Evolutionary conservation across 2,797 vertebrate species (phyloP), one percentile per base, ranked within the genome.

Genomic region (Siniperca obscura): DNA sequence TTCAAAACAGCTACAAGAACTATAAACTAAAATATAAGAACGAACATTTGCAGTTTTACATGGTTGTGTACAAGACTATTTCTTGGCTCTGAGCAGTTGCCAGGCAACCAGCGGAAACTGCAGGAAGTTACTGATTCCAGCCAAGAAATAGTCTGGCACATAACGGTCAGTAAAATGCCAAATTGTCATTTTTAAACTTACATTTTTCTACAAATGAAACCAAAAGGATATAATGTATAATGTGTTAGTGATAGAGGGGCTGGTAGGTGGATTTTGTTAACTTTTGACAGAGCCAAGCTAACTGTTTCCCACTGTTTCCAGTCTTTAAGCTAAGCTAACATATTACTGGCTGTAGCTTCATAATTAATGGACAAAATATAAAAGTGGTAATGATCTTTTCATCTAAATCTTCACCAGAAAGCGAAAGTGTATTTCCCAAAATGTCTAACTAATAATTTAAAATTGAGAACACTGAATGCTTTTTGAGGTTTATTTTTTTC

Each of bases 141-240:
- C 57, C 30, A 30, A 70, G 13, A 75, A 81, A 30, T 10, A 40
- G 40, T 70, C 22, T 38, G 48, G 38, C 57, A 40, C 30, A 60
- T 25, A 56, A 34, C 11, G 14, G 34, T 10, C 19, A 3, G 2
- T n/a, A 56, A 69, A 25, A 44, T 0, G 21, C 12, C 16, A 16
- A 34, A 36, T 14, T 64, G 56, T 19, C 3, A 60, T 52, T 69
- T 61, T 53, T 9, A 48, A 30, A 21, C 21, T 62, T 55, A 12
- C 40, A 1, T n/a, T 56, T 55, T 66, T 75, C 14, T n/a, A 17
- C n/a, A 75, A 34, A 66, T 65, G 6, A 52, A 55, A 27, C 36
- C 46, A 55, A 62, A 9, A 75, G 46, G 12, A 10, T 70, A 27
- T 42, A 27, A 42, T 44, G 36, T 44, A n/a, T 25, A 40, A 53